A percentile compares a stretch with the other conserved stretches of the same genome.
phyloP scores from a whole-genome alignment of 1,140 invertebrate genomes.

The Tetragonula clypearis region DNA sequence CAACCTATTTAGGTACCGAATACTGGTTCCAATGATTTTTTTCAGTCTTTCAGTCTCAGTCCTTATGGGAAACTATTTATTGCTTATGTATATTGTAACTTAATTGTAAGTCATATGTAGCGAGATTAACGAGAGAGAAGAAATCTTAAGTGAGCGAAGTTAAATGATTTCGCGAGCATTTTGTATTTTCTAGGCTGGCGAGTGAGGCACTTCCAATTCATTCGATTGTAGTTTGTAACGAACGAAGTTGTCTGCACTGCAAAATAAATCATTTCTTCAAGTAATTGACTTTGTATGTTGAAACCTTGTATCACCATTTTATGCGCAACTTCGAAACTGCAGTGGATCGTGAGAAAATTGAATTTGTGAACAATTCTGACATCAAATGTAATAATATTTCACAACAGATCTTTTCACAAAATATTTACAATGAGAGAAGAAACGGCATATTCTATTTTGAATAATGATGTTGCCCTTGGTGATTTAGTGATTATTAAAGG shows the following conservation, averaged over 20 bases:
- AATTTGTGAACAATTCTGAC: neutral
- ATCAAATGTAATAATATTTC: neutral
- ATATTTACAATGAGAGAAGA: neutral
- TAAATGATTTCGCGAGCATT: constrained; percentile 1
- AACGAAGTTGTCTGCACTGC: constrained; percentile 20
- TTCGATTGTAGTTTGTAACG: constrained; percentile 16
- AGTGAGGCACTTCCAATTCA: neutral
- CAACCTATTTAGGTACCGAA: too few species aligned
- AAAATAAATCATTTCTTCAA: constrained; percentile 30
- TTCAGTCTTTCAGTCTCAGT: neutral
- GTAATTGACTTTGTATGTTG: neutral
- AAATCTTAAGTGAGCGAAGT: neutral
- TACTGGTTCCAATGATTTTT: neutral
- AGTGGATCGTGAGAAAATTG: neutral
- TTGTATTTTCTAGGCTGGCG: neutral
- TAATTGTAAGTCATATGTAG: neutral
- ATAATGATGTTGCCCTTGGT: neutral
- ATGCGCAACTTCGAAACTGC: neutral
- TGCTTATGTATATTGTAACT: neutral
- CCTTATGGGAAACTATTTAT: neutral
- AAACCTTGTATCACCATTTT: neutral
- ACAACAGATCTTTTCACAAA: neutral
- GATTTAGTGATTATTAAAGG: neutral
- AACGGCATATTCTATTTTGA: neutral
- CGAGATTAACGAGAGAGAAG: neutral